Base-by-base conservation (phyloP, 2,888 invertebrate species). In the Nomada ferruginata region DNA sequence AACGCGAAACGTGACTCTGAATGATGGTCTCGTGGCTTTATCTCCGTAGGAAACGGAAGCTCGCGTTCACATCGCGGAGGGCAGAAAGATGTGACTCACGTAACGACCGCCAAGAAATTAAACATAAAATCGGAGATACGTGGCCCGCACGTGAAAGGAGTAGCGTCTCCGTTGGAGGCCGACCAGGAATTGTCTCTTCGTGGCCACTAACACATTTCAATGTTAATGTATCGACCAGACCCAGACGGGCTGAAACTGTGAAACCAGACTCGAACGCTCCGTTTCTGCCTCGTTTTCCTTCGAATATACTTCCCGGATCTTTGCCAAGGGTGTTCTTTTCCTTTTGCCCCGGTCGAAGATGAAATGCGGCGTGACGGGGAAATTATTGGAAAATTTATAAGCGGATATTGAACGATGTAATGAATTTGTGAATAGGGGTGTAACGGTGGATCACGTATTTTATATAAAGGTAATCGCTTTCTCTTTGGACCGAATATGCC, bases 1-100 rank as follows among this genome's bases (percentile, higher is more conserved):
- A 89, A 85, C 85, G 75, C 78, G 64, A 79, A 20, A 87, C 87
- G 82, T 87, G 85, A 76, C 71, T 72, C 79, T 87, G 76, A 87
- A 87, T 82, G 79, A 87, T 80, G 70, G 82, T 57, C 66, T 55
- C 71, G n/a, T 52, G 73, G 65, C 44, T 72, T 64, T 61, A 63
- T 64, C 65, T 63, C 50, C 44, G 2, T 50, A 23, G 18, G 42
- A 65, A 63, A 73, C 65, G 77, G 73, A 75, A 60, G 70, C 78
- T 71, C 73, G 64, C 42, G 70, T 69, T 53, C 29, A 42, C 15
- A 44, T 59, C 29, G 71, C 61, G 77, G 63, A 42, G 52, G 65
- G 13, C 10, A 57, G 57, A 59, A 71, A 72, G 77, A 85, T 85
- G 82, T 85, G 83, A 66, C 82, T 85, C 85, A 63, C 76, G 76